Evolutionary conservation across 2,888 invertebrate genomes (phyloP), one percentile per base, ranked within the genome.

Genomic region (Dryobota labecula): DNA sequence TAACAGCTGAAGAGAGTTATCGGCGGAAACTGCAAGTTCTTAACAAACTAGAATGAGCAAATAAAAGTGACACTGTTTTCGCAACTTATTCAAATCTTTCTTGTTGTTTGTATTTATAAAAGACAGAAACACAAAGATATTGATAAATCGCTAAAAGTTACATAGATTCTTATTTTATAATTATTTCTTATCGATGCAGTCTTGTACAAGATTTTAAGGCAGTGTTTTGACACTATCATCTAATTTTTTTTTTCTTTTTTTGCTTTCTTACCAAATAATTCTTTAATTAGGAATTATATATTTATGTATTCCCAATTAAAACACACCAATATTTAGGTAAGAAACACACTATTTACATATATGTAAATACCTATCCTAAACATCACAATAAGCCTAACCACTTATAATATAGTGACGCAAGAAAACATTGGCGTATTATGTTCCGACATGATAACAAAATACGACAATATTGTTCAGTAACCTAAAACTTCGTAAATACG

Each of bases 351-450:
- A 68, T 64, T 73, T 64, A 61, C 65, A 75, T 65, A n/a, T n/a
- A 18, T 18, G 51, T 63, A 66, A 68, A 67, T 67, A 61, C 43
- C 30, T 74, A 58, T 33, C 30, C 53, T 74, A 73, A 80, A 73
- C 79, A 82, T 85, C 87, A 84, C 82, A 87, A 63, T 76, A 77
- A 54, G 41, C 64, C 68, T 81, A 65, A 15, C 53, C 51, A 75
- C 68, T 72, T 68, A 73, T 13, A 78, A 71, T 45, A 68, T 67
- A 68, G 41, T 71, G 36, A 79, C 30, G n/a, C 41, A 76, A 78
- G 71, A 77, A 82, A 90, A 91, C 89, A 91, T 90, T 91, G 86
- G 86, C 88, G 90, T 82, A 90, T 91, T 91, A 84, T 79, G 88
- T 89, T 90, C 68, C 51, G 15, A n/a, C 18, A 53, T 70, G 49